Conservation (phyloP, 2,797 vertebrate genomes). For the Petrocephalus schoutedeni region DNA sequence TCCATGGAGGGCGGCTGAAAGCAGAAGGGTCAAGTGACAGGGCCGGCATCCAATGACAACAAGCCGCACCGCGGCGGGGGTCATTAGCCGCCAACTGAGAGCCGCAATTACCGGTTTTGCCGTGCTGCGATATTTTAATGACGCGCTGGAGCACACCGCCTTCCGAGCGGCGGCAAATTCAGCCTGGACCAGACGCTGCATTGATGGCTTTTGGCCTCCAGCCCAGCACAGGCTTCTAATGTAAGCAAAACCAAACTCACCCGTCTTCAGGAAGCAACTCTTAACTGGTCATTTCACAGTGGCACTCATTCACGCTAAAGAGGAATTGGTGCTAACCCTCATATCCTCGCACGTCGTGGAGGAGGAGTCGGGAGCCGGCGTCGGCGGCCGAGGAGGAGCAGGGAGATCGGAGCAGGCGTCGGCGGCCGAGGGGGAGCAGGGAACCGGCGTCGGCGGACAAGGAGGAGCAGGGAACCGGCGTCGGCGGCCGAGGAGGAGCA, state of each 20-base stretch:
- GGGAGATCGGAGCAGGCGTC: background rate
- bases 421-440: no score
- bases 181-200: background rate
- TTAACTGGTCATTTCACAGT: background rate
- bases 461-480: no score
- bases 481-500: no score
- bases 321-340: background rate
- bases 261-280: background rate
- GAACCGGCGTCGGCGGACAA: no score
- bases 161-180: constrained; percentile 23
- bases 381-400: background rate
- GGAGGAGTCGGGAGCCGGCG: background rate
- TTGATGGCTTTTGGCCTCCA: background rate
- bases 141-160: constrained; percentile 23
- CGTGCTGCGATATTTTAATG: constrained; percentile 38
- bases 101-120: constrained; percentile 45
- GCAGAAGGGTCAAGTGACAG: background rate
- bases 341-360: background rate
- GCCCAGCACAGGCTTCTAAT: background rate
- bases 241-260: background rate
- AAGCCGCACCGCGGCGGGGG: constrained; percentile 37
- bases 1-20: background rate
- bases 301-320: background rate
- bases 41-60: constrained; percentile 11
- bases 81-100: constrained; percentile 41